These are phyloP conservation scores for Trichoplusia ni DNA, from an alignment of 1,140 invertebrate species.

Conservation along the genomic window DNA sequence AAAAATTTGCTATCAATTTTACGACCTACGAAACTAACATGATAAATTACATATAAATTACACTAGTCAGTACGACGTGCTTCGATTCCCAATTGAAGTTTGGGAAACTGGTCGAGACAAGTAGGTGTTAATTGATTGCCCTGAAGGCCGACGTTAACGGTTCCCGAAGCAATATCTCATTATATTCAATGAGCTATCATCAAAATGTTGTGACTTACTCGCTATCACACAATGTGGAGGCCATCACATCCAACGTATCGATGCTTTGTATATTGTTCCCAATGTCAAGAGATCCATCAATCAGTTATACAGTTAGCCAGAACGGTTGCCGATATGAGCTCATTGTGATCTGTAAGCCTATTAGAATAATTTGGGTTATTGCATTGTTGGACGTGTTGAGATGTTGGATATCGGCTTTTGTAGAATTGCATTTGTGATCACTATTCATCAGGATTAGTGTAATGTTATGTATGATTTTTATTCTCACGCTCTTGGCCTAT, in stretches of 20 bases:
- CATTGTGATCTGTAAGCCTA: conserved; percentile 50
- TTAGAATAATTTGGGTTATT: conserved; percentile 52
- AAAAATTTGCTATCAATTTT: not conserved
- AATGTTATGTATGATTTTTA: conserved; percentile 30
- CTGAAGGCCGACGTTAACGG: conserved; percentile 32
- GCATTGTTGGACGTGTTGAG: not conserved
- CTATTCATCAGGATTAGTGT: conserved; percentile 30
- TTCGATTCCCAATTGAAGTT: conserved; percentile 19
- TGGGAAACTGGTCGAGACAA: conserved; percentile 27
- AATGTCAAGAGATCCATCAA: conserved; percentile 56
- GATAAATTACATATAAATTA: conserved; percentile 28
- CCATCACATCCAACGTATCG: conserved; percentile 48
- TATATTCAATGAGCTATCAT: conserved; percentile 49
- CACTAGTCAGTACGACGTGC: conserved; percentile 11
- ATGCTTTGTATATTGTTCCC: conserved; percentile 58
- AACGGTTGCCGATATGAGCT: conserved; percentile 35
- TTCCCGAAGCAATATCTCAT: conserved; percentile 35
- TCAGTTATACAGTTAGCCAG: conserved; percentile 47
- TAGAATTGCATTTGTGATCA: conserved; percentile 4
- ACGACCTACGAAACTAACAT: conserved; percentile 9
- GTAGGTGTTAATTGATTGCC: conserved; percentile 52
- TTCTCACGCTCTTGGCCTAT: conserved; percentile 29
- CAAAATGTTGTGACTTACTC: conserved; percentile 53
- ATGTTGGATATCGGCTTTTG: conserved; percentile 14
- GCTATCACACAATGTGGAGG: conserved; percentile 39